These are phyloP conservation scores for Scotopteryx bipunctaria DNA, from an alignment of 2,888 invertebrate genomes.

Conservation along the genomic window DNA sequence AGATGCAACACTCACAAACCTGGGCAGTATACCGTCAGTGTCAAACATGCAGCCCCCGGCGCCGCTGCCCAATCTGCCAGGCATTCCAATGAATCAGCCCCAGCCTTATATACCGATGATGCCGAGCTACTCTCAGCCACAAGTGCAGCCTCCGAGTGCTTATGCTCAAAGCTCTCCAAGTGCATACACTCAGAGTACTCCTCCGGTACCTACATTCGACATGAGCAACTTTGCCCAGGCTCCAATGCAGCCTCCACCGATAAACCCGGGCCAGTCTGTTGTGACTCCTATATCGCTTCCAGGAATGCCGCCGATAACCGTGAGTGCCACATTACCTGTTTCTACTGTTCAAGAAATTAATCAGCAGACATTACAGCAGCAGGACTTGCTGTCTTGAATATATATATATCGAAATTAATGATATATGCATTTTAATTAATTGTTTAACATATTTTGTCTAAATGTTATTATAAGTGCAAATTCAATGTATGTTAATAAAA, in stretches of 20 bases:
- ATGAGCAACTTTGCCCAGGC: conserved; percentile 68
- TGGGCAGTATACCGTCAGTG: conserved; percentile 78
- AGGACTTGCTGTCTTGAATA: conserved; percentile 73
- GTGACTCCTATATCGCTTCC: conserved; percentile 88
- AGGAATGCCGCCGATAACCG: conserved; percentile 91
- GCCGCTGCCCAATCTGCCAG: conserved; percentile 77
- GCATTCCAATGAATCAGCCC: conserved; percentile 80
- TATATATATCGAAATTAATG: conserved; percentile 32
- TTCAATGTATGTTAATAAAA: conserved; percentile 26
- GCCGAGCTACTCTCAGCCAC: conserved; percentile 69
- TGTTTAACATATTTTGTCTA: conserved; percentile 43
- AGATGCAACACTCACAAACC: conserved; percentile 74
- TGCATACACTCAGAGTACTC: conserved; percentile 42
- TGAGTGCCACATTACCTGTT: conserved; percentile 87
- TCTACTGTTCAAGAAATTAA: conserved; percentile 83
- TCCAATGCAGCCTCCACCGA: conserved; percentile 63
- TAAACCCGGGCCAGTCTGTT: conserved; percentile 72
- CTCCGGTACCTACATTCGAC: conserved; percentile 73
- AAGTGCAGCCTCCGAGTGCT: conserved; percentile 44
- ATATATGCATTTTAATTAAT: conserved; percentile 37
- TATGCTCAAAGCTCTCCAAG: conserved; percentile 17
- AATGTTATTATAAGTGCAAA: conserved; percentile 34
- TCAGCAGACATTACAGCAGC: conserved; percentile 71
- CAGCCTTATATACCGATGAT: conserved; percentile 81
- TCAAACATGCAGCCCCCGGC: conserved; percentile 80